Base-by-base conservation (phyloP, 1,140 invertebrate species). In the Zaprionus davidi region DNA sequence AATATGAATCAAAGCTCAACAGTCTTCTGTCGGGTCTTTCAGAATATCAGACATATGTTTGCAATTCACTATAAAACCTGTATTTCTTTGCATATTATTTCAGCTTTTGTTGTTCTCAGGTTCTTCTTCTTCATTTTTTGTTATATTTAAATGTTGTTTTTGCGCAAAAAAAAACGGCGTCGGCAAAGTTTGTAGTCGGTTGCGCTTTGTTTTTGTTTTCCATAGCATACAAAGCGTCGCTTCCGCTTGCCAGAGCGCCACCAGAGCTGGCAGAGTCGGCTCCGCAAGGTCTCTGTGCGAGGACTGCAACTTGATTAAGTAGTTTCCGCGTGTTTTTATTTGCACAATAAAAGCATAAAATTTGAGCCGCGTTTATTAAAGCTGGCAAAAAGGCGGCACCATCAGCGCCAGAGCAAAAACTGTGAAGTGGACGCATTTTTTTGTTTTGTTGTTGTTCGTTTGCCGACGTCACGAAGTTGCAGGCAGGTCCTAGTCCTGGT, bases 291-390 rank as follows among this genome's bases (percentile, higher is more conserved):
- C 12, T 62, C n/a, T 38, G 31, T 60, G 65, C 49, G 71, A 57
- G 67, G 68, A 64, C 59, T 82, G 70, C 62, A 81, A 84, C 85
- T 88, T 88, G 85, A 88, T 88, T 90, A 88, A 88, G 85, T 88
- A 88, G 85, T 90, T 88, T 88, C 71, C 73, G 81, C 81, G 85
- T 79, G 85, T 79, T 90, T 88, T 90, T 90, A 88, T 88, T 88
- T 88, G 85, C 81, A 82, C 79, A 90, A 88, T 88, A 88, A 88
- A 88, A 90, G 62, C 85, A 84, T 82, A 84, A 81, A 77, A 79
- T 63, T 82, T 65, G 63, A 63, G 65, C 65, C 53, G 57, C 36
- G 44, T 76, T 71, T 69, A 71, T 79, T 79, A 77, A 77, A 82
- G 77, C 67, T 60, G 11, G 58, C 28, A 38, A 49, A 28, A n/a